Percentiles rank a stretch among this genome's conserved stretches.
These are phyloP conservation scores for Chitala chitala DNA, from an alignment of 2,113 vertebrate species.

Conservation along the genomic window DNA sequence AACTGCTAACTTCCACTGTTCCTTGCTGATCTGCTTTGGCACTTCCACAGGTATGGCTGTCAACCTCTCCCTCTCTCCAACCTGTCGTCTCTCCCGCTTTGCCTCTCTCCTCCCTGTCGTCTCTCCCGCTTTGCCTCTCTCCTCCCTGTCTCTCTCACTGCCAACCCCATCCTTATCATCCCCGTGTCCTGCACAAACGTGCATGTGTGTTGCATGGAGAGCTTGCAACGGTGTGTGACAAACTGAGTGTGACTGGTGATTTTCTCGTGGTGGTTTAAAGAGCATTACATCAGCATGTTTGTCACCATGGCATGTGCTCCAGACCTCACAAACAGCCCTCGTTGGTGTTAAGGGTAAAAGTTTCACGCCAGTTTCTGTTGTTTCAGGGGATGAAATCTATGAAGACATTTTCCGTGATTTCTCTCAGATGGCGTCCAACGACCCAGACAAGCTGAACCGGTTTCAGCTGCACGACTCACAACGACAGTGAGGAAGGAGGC, in stretches of 20 bases:
- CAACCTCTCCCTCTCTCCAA: not conserved
- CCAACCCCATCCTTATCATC: not conserved
- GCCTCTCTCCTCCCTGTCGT: not conserved
- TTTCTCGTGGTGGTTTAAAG: not conserved
- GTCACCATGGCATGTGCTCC: not conserved
- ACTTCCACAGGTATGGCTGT: slow-evolving; percentile 24
- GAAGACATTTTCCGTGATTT: slow-evolving; percentile 98
- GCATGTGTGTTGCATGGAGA: not conserved
- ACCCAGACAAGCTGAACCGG: slow-evolving; percentile 92
- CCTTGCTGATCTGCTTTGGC: slow-evolving; percentile 18
- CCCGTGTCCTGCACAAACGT: not conserved
- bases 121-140: not conserved
- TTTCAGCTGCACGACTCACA: slow-evolving; percentile 76
- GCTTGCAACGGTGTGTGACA: not conserved
- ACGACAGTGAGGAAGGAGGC: slow-evolving; percentile 59
- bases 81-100: not conserved
- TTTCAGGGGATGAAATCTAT: slow-evolving; percentile 90
- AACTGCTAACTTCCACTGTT: slow-evolving; percentile 8
- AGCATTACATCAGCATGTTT: not conserved
- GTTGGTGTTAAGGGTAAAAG: not conserved
- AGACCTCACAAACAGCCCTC: not conserved
- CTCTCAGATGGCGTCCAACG: slow-evolving; percentile 95
- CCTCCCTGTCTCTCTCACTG: not conserved
- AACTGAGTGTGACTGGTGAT: not conserved
- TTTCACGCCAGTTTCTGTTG: slow-evolving; percentile 1